These are phyloP conservation scores for Ardeotis arabs DNA, from an alignment of 2,113 vertebrate species.

Conservation along the genomic window DNA sequence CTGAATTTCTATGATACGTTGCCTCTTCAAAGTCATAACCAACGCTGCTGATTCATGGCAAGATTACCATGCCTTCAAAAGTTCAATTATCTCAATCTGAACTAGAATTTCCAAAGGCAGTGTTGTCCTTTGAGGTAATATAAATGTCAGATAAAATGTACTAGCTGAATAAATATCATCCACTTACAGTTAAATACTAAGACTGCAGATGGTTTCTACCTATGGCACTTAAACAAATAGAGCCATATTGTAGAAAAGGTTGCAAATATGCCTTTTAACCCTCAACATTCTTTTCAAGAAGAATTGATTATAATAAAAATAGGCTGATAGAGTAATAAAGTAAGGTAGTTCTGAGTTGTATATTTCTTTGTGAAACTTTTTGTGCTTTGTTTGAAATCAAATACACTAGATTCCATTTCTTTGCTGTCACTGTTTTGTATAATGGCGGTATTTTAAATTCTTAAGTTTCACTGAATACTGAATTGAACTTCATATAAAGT, in stretches of 20 bases:
- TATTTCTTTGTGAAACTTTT: neutral
- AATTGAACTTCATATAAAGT: neutral
- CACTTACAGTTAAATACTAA: slow-evolving; percentile 16
- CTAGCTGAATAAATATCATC: slow-evolving; percentile 31
- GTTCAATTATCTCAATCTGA: slow-evolving; percentile 36
- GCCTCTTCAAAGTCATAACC: slow-evolving; percentile 5
- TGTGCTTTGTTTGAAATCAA: neutral
- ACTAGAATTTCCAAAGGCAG: slow-evolving; percentile 23
- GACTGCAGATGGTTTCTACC: neutral
- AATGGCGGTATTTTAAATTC: neutral
- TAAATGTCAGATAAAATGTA: slow-evolving; percentile 48
- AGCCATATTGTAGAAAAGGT: neutral
- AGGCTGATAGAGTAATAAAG: neutral
- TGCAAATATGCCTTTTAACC: neutral
- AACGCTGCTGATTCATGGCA: slow-evolving; percentile 2
- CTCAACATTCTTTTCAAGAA: neutral
- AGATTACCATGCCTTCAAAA: slow-evolving; percentile 19
- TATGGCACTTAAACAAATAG: neutral
- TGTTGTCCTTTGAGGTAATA: slow-evolving; percentile 46
- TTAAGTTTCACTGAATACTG: neutral
- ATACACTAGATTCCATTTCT: neutral
- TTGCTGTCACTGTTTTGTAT: neutral
- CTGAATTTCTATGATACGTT: neutral
- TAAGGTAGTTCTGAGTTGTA: neutral
- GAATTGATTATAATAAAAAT: neutral